Evolutionary conservation across 2,888 invertebrate genomes (phyloP), one percentile per base, ranked within the genome.

Genomic region (Aspidiotus rigidus): DNA sequence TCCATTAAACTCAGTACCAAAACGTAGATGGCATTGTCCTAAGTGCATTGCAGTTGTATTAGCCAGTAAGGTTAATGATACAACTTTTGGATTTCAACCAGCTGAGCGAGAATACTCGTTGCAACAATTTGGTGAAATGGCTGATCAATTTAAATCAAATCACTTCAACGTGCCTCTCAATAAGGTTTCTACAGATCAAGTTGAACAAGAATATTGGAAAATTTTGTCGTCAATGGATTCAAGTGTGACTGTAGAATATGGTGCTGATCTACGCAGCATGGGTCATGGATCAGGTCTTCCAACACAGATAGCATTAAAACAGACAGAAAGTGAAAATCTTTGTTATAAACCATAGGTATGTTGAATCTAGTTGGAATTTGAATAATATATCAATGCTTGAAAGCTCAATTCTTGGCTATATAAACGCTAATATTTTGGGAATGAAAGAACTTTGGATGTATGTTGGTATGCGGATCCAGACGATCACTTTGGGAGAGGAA

Each of bases 401-500:
- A 74, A 90, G 93, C 69, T 95, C 94, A 7, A 93, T 99, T 41
- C 82, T 99, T 49, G 90, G 93, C 7, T 93, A 97, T 77, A 96
- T 99, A 73, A 93, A 94, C 77, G 95, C 93, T 1, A 97, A 97
- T 77, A 99, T 99, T 72, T 97, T 96, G 49, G 99, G 99, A 71
- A 83, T 84, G 82, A 83, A 90, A 84, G 83, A 93, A 8, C 99
- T 99, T 0, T 99, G 99, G 99, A 90, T 98, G 85, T 99, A 99
- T 79, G 98, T 99, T 59, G 99, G 99, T 57, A 99, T 99, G 99
- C n/a, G n/a, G n/a, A n/a, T n/a, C n/a, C n/a, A n/a, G n/a, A n/a
- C n/a, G n/a, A n/a, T n/a, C n/a, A n/a, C n/a, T n/a, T n/a, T n/a
- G n/a, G n/a, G n/a, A n/a, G n/a, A n/a, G n/a, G n/a, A n/a, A n/a